Evolutionary conservation across 2,113 vertebrate genomes (phyloP).

Genomic region (Coturnix japonica): DNA sequence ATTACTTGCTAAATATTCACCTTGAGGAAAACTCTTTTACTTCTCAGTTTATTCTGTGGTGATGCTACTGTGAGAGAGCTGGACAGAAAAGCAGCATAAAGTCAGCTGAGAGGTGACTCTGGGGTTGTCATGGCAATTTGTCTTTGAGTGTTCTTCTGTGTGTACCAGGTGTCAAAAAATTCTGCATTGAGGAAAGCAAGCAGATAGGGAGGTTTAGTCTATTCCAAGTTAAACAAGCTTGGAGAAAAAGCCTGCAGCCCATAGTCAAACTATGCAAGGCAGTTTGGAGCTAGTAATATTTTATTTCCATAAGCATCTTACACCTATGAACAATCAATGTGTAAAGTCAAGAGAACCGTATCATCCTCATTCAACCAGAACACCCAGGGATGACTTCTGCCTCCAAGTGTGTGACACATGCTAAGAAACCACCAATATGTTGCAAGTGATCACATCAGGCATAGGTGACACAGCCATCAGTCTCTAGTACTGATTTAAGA

Average conservation of each 20-base stretch:
- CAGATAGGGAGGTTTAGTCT: constrained; percentile 8
- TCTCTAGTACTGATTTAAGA: not conserved
- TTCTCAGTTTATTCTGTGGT: not conserved
- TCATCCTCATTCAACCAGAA: not conserved
- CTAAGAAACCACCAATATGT: not conserved
- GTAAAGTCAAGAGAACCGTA: not conserved
- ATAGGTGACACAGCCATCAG: fast-evolving
- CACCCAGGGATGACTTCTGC: not conserved
- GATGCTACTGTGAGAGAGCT: not conserved
- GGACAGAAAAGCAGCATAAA: constrained; percentile 44
- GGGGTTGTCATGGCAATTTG: constrained; percentile 63
- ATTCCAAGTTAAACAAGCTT: constrained; percentile 23
- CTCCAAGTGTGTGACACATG: fast-evolving
- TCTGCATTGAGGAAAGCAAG: not conserved
- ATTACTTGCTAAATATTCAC: not conserved
- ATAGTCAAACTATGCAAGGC: not conserved
- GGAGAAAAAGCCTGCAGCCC: not conserved
- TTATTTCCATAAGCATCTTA: not conserved
- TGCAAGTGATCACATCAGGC: not conserved
- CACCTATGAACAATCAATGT: not conserved
- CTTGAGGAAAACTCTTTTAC: constrained; percentile 1
- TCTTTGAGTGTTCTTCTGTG: not conserved
- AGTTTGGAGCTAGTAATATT: not conserved
- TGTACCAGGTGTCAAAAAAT: constrained; percentile 1
- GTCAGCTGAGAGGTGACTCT: constrained; percentile 23